phyloP scores from a whole-genome alignment of 2,797 vertebrate genomes.

The Danionella dracula region DNA sequence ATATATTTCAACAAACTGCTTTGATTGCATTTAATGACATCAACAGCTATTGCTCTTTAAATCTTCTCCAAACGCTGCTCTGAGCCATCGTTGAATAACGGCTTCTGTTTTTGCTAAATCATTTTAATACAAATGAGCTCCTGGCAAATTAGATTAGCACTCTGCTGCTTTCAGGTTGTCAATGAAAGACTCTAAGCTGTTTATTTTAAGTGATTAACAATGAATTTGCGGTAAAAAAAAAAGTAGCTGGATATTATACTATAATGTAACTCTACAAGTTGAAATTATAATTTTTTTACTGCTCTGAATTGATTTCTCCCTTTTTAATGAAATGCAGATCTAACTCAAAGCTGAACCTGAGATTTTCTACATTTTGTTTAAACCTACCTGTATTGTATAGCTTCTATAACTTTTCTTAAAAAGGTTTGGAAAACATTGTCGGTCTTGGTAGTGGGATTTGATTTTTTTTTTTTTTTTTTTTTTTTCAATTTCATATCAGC shows the following conservation, averaged over 20 bases:
- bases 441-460: no score
- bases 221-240: no score
- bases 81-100: slow-evolving; percentile 24
- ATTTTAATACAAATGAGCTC: slow-evolving; percentile 5
- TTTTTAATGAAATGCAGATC: not conserved
- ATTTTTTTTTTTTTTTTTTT: no score
- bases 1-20: not conserved
- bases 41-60: not conserved
- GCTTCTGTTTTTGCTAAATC: slow-evolving; percentile 9
- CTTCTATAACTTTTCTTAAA: no score
- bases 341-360: no score
- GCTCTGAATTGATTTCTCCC: not conserved
- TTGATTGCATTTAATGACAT: slow-evolving; percentile 17
- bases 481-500: no score
- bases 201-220: not conserved
- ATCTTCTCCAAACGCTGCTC: slow-evolving; percentile 1
- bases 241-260: not conserved
- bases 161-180: not conserved
- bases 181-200: not conserved
- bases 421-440: no score
- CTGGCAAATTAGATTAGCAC: slow-evolving; percentile 4
- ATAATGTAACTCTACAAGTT: not conserved
- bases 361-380: no score
- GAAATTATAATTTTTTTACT: not conserved
- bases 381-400: no score